These are phyloP conservation scores for Apamea epomidion DNA, from an alignment of 2,888 invertebrate genomes.

Conservation along the genomic window DNA sequence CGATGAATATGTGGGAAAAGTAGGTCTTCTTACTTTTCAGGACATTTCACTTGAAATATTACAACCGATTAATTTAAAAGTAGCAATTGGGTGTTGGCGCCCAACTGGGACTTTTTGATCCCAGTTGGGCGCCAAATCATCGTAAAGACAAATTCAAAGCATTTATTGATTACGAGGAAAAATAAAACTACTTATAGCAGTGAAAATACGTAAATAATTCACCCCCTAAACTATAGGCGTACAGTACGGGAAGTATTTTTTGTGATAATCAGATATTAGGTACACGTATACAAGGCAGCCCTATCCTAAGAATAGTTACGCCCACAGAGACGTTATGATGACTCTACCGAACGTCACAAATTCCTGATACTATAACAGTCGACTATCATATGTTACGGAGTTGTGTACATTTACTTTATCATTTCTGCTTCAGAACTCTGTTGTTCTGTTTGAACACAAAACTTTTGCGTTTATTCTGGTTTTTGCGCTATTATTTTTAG, in stretches of 20 bases:
- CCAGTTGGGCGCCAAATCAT: slow-evolving; percentile 24
- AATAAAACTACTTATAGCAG: neutral
- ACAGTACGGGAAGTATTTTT: neutral
- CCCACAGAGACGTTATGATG: slow-evolving; percentile 44
- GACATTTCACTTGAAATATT: neutral
- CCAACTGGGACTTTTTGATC: neutral
- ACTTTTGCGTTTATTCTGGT: slow-evolving; percentile 31
- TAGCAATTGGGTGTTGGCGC: slow-evolving; percentile 27
- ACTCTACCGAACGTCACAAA: slow-evolving; percentile 54
- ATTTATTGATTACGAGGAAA: neutral
- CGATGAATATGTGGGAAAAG: neutral
- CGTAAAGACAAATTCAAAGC: neutral
- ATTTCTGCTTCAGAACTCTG: slow-evolving; percentile 27
- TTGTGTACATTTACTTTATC: slow-evolving; percentile 39
- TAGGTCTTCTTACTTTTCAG: neutral
- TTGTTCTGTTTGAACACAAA: slow-evolving; percentile 36
- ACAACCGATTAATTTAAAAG: neutral
- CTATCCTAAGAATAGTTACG: slow-evolving; percentile 41
- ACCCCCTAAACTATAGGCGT: neutral
- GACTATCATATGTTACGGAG: slow-evolving; percentile 37
- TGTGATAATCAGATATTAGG: neutral
- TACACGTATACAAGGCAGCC: slow-evolving; percentile 25
- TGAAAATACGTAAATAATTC: too few relatives aligned
- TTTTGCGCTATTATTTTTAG: slow-evolving; percentile 41
- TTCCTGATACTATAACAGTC: slow-evolving; percentile 60